phyloP scores from a whole-genome alignment of 2,888 invertebrate genomes.

The Laothoe populi region DNA sequence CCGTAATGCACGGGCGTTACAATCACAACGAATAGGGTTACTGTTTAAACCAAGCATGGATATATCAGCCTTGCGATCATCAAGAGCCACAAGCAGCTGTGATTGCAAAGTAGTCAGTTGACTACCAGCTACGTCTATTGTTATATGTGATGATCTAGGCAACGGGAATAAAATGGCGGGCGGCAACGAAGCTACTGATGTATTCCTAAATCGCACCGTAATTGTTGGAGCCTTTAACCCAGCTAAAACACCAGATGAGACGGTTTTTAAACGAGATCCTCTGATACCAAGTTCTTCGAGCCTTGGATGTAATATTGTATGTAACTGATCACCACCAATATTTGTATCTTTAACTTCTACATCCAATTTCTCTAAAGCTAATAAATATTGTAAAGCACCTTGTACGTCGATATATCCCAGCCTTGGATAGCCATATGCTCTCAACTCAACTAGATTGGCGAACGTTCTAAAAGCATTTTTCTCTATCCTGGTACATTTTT shows the following conservation, averaged over 20 bases:
- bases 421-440: conserved; percentile 91
- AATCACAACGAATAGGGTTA: conserved; percentile 94
- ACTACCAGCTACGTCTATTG: conserved; percentile 91
- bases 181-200: conserved; percentile 91
- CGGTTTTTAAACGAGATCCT: conserved; percentile 89
- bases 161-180: conserved; percentile 94
- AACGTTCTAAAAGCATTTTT: conserved; percentile 91
- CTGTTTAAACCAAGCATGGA: conserved; percentile 89
- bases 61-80: conserved; percentile 91
- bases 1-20: conserved; percentile 91
- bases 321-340: conserved; percentile 92
- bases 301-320: conserved; percentile 91
- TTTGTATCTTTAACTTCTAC: conserved; percentile 94
- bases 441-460: conserved; percentile 88
- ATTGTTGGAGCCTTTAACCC: conserved; percentile 91
- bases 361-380: conserved; percentile 90
- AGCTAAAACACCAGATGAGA: conserved; percentile 93
- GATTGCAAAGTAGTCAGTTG: conserved; percentile 90
- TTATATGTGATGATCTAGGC: conserved; percentile 92
- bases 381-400: conserved; percentile 90
- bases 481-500: conserved; percentile 90
- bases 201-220: conserved; percentile 90
- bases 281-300: conserved; percentile 89
- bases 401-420: conserved; percentile 94
- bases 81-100: conserved; percentile 91